phyloP scores from a whole-genome alignment of 2,797 vertebrate species.

The Ciconia nigra region DNA sequence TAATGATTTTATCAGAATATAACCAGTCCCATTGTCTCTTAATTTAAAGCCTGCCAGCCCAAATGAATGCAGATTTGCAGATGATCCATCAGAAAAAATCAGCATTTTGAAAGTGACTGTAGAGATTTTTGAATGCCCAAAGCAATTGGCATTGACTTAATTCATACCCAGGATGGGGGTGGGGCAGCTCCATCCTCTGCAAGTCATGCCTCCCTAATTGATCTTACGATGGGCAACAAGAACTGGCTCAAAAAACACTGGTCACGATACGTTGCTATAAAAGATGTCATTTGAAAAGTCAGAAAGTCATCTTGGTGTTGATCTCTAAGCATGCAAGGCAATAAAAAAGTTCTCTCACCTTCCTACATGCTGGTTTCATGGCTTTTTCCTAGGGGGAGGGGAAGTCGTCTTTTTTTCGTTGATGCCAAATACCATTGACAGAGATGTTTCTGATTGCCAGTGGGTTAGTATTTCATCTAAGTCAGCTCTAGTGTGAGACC shows the following conservation, averaged over 20 bases:
- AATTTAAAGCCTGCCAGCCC: not conserved
- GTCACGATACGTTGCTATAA: not conserved
- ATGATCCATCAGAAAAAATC: not conserved
- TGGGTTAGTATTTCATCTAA: not conserved
- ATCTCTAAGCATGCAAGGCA: not conserved
- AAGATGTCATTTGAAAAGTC: not conserved
- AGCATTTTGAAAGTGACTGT: not conserved
- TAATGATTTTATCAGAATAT: not conserved
- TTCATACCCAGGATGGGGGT: not conserved
- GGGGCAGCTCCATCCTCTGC: not conserved
- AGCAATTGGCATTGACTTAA: not conserved
- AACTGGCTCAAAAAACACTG: not conserved
- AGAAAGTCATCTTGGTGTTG: not conserved
- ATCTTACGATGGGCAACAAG: not conserved
- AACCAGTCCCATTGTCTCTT: not conserved
- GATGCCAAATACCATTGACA: not conserved
- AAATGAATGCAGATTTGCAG: not conserved
- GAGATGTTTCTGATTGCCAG: not conserved
- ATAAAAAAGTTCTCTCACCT: not conserved
- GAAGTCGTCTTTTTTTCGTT: not conserved
- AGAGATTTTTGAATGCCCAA: not conserved
- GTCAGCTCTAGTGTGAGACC: constrained; percentile 1
- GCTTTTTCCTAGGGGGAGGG: not conserved
- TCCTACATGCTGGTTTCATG: not conserved
- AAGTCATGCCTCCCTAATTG: not conserved